phyloP scores from a whole-genome alignment of 2,113 vertebrate species.

The Heterotilapia buettikoferi region DNA sequence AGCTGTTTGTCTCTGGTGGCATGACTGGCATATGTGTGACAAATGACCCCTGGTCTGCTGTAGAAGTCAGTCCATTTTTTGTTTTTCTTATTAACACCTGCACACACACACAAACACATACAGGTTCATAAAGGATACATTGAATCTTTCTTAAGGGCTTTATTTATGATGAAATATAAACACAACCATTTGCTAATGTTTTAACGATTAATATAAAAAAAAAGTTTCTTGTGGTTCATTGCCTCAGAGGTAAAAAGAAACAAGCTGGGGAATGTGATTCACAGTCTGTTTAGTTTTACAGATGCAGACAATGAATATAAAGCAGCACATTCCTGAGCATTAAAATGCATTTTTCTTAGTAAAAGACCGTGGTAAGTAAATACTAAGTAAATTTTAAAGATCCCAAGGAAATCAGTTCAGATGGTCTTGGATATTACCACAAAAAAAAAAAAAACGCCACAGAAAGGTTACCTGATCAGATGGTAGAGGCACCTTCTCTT shows the following conservation, averaged over 20 bases:
- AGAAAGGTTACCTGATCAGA: not conserved
- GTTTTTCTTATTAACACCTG: not conserved
- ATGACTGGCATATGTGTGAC: slow-evolving; percentile 41
- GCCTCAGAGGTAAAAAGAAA: not conserved
- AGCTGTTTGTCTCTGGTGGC: slow-evolving; percentile 1
- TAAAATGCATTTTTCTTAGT: not conserved
- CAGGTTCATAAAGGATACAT: not conserved
- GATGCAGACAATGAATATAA: not conserved
- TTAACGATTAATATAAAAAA: not conserved
- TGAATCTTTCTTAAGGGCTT: not conserved
- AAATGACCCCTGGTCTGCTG: slow-evolving; percentile 38
- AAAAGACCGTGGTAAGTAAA: not conserved
- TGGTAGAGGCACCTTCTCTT: not conserved
- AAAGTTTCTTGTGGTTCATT: not conserved
- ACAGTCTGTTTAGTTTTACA: not conserved
- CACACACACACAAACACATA: not conserved
- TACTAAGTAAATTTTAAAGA: not conserved
- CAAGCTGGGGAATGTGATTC: not conserved
- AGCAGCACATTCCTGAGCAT: not conserved
- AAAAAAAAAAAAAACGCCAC: not conserved
- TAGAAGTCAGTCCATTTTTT: not conserved
- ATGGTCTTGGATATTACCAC: not conserved
- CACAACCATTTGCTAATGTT: not conserved
- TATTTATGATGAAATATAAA: not conserved
- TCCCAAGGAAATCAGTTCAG: not conserved